Conservation (phyloP, 2,888 invertebrate genomes). For the Corbicula japonica region DNA sequence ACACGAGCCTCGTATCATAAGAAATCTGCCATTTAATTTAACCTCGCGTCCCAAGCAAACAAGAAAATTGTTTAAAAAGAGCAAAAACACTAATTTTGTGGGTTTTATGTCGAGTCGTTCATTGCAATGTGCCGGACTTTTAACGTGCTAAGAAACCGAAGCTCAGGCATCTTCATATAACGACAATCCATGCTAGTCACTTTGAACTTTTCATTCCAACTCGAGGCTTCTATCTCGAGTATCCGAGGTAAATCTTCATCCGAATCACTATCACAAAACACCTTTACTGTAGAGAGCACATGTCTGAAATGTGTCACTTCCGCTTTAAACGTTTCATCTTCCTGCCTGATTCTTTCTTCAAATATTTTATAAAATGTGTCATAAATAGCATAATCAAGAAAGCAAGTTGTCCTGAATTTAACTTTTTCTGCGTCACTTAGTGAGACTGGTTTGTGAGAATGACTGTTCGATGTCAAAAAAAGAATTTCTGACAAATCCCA, state of each 20-base stretch:
- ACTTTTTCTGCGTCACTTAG: constrained; percentile 10
- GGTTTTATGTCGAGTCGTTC: too few species aligned
- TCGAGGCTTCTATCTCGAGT: neutral
- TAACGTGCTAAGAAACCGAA: constrained; percentile 14
- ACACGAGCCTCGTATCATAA: too few species aligned
- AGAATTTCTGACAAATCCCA: constrained; percentile 47
- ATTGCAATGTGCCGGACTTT: constrained; percentile 10
- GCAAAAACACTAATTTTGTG: too few species aligned
- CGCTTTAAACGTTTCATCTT: constrained; percentile 27
- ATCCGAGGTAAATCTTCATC: neutral
- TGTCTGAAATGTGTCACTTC: constrained; percentile 44
- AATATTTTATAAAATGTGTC: constrained; percentile 35
- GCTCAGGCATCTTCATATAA: constrained; percentile 13
- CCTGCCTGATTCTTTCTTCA: constrained; percentile 3
- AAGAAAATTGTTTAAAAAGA: too few species aligned
- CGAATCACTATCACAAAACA: constrained; percentile 26
- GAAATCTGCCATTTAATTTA: too few species aligned
- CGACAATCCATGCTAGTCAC: constrained; percentile 13
- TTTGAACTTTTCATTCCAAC: constrained; percentile 26
- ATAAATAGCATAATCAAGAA: constrained; percentile 51
- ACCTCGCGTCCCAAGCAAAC: too few species aligned
- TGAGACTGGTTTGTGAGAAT: constrained; percentile 20
- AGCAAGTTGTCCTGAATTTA: constrained; percentile 38
- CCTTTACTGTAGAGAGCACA: constrained; percentile 11
- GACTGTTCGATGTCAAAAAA: constrained; percentile 37